phyloP scores from a whole-genome alignment of 2,797 vertebrate species.

The Alca torda region DNA sequence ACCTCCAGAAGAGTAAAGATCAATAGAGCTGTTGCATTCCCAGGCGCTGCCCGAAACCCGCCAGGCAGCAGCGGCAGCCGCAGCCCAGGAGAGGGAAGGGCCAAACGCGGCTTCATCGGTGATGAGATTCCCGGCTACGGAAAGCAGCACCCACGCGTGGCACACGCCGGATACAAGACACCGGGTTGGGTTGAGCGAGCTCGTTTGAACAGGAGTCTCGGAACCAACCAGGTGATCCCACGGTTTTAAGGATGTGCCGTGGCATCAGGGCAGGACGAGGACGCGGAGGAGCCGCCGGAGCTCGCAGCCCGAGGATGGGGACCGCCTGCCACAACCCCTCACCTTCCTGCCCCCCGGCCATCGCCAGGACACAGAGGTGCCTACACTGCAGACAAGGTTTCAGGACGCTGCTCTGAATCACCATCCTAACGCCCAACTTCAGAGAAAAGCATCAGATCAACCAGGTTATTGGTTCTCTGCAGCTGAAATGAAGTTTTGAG shows the following conservation, averaged over 20 bases:
- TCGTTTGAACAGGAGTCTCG: not conserved
- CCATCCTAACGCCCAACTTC: not conserved
- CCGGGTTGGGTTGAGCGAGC: rapidly evolving
- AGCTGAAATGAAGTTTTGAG: not conserved
- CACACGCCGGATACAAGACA: rapidly evolving
- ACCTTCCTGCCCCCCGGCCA: not conserved
- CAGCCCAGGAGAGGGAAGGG: not conserved
- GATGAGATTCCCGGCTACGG: not conserved
- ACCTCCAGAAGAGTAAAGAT: not conserved
- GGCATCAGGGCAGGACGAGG: not conserved
- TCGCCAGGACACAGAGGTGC: not conserved
- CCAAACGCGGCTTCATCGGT: rapidly evolving
- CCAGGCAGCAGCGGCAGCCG: not conserved
- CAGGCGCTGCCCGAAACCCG: not conserved
- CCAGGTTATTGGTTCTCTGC: not conserved
- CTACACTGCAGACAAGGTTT: too few relatives aligned
- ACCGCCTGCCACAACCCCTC: not conserved
- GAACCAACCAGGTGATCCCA: rapidly evolving
- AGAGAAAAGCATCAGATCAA: not conserved
- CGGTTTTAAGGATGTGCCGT: not conserved
- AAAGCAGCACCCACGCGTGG: not conserved
- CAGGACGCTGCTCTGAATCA: not conserved
- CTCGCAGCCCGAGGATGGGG: rapidly evolving
- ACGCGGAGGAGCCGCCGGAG: not conserved
- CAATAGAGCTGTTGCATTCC: not conserved